Evolutionary conservation across 2,888 invertebrate genomes (phyloP), one percentile per base, ranked within the genome.

Genomic region (Lepidochrysops patricia): DNA sequence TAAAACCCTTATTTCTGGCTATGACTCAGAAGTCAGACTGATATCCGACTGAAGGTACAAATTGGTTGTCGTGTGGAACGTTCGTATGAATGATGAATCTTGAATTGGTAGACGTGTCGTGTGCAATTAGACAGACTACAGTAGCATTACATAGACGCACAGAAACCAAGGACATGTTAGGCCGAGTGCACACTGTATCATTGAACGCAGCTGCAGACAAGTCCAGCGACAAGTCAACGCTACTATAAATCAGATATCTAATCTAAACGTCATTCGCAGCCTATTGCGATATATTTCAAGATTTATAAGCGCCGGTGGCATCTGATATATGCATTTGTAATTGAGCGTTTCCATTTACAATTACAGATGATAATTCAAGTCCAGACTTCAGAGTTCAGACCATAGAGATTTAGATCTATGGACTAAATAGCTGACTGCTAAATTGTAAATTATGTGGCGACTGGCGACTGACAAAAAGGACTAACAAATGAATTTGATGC

Each of bases 181-280:
- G 27, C 27, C n/a, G 59, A 65, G 65, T 67, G 56, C 60, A 62
- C 50, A 61, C 64, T 48, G 58, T 64, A 72, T 67, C 73, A 9
- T 26, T 13, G 4, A 52, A 52, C 52, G 19, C 43, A 43, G 43
- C n/a, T n/a, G n/a, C 50, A 52, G 29, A 29, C 34, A 37, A 29
- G 26, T 50, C 25, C 32, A 54, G 57, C 75, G 80, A 76, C 79
- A 73, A 83, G 80, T 83, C 78, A 80, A 82, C 77, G 72, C 72
- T 68, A 73, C 79, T 68, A 83, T 85, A 83, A 84, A 84, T 84
- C 78, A 76, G 73, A 66, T 69, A 71, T 83, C 76, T 77, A 75
- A 71, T 71, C 72, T 70, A 72, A 71, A 77, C 77, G 84, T 83
- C 84, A 81, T 75, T 71, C 71, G 67, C 77, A 77, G 75, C 65